Conservation (phyloP, 1,140 invertebrate species). For the Pseudoatta argentina region DNA sequence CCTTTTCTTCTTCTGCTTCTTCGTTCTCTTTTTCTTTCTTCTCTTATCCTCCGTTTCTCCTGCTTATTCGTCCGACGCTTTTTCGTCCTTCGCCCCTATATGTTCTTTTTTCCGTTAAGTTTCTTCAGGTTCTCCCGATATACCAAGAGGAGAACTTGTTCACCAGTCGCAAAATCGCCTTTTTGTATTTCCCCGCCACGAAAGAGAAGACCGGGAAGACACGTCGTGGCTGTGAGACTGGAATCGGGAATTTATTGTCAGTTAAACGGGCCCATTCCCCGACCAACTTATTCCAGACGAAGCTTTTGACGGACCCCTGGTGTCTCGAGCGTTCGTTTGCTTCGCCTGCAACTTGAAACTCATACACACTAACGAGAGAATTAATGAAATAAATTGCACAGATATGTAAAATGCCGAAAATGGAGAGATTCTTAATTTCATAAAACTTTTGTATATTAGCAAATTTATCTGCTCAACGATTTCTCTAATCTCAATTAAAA, state of each 20-base stretch:
- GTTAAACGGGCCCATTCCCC: slow-evolving; percentile 73
- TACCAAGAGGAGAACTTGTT: slow-evolving; percentile 69
- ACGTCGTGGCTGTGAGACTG: slow-evolving; percentile 65
- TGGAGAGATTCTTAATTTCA: slow-evolving; percentile 33
- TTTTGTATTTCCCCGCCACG: slow-evolving; percentile 77
- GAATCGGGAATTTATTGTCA: slow-evolving; percentile 80
- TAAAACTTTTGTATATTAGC: neutral
- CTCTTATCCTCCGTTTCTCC: slow-evolving; percentile 36
- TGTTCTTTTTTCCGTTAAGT: slow-evolving; percentile 64
- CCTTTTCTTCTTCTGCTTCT: slow-evolving; percentile 41
- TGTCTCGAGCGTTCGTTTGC: slow-evolving; percentile 53
- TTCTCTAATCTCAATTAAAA: slow-evolving; percentile 5
- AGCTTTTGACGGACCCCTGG: slow-evolving; percentile 65
- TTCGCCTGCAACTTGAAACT: slow-evolving; percentile 13
- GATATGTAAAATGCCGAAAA: neutral
- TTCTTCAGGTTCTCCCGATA: slow-evolving; percentile 57
- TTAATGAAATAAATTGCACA: slow-evolving; percentile 53
- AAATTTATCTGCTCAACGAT: slow-evolving; percentile 19
- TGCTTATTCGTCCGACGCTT: slow-evolving; percentile 24
- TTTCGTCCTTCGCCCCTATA: slow-evolving; percentile 39
- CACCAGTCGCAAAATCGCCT: slow-evolving; percentile 70
- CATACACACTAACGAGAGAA: slow-evolving; percentile 17
- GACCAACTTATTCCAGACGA: slow-evolving; percentile 65
- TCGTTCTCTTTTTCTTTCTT: slow-evolving; percentile 61
- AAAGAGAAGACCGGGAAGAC: slow-evolving; percentile 59